Evolutionary conservation across 2,797 vertebrate genomes (phyloP), one percentile per base, ranked within the genome.

Genomic region (Macroramphosus scolopax): DNA sequence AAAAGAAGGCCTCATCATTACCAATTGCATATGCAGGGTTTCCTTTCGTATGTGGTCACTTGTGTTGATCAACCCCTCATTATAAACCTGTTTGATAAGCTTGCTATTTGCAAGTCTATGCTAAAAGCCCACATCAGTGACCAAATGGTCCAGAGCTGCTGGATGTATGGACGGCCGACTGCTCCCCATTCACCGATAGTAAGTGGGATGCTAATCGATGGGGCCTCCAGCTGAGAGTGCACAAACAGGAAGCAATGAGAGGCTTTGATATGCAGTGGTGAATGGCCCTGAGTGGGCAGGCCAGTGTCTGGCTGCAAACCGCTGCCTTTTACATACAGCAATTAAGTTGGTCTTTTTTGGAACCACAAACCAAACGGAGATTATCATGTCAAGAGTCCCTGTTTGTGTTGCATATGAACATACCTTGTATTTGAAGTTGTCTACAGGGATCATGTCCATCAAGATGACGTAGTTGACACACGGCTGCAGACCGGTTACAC

Each of bases 371-470:
- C 20, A 16, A 17, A 5, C 28, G 28, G 9, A 4, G 3, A 10
- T 8, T 11, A 10, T 2, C 9, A 12, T n/a, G n/a, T n/a, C n/a
- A n/a, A n/a, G n/a, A n/a, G n/a, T n/a, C n/a, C n/a, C n/a, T n/a
- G n/a, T n/a, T n/a, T n/a, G n/a, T n/a, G 35, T 30, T 44, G 38
- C 17, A 29, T n/a, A 1, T 44, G 12, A 10, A n/a, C 43, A 67
- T 81, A 93, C 92, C 88, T 91, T 93, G 76, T 94, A 93, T 72
- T 91, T 91, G 80, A 90, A 91, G 75, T 75, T 78, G 56, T 93
- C 92, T 45, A 82, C 80, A 8, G 91, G 90, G 44, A 93, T 70
- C 72, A 94, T 89, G 42, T 94, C 93, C 49, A 92, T 82, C 79
- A 92, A 86, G 75, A 94, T 64, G 56, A 92, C 81, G 36, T 94